phyloP scores from a whole-genome alignment of 2,113 vertebrate genomes.

The Platysteira castanea region DNA sequence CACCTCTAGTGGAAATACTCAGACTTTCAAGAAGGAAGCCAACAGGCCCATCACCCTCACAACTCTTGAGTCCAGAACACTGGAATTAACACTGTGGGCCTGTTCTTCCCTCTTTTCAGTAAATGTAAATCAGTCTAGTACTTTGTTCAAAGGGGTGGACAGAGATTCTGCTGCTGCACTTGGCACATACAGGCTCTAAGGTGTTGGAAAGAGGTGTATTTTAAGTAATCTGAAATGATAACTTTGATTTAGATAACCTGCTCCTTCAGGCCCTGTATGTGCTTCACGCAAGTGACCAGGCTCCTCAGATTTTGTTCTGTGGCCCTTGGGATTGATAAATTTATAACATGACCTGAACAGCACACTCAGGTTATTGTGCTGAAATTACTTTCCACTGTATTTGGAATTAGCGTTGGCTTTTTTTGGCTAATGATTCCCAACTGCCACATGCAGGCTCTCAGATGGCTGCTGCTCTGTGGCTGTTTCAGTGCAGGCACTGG shows the following conservation, averaged over 20 bases:
- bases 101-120: not conserved
- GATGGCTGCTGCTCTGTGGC: not conserved
- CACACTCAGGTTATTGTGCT: not conserved
- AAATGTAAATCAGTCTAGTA: not conserved
- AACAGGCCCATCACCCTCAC: rapidly evolving
- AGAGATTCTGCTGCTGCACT: not conserved
- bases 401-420: not conserved
- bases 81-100: rapidly evolving
- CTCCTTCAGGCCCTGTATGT: rapidly evolving
- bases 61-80: no score
- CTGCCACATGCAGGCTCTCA: not conserved
- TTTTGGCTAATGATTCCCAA: not conserved
- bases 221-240: not conserved
- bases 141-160: not conserved
- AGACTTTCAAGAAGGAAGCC: not conserved
- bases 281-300: rapidly evolving
- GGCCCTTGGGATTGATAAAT: no score
- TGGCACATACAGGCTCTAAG: rapidly evolving
- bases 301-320: not conserved
- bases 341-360: not conserved
- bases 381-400: not conserved
- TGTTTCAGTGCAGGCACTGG: not conserved
- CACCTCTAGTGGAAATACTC: not conserved
- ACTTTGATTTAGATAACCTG: not conserved
- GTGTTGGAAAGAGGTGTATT: not conserved